A percentile compares a stretch with the other conserved stretches of the same genome.
Conservation (phyloP, 2,888 invertebrate genomes). For the Tiliacea citrago region DNA sequence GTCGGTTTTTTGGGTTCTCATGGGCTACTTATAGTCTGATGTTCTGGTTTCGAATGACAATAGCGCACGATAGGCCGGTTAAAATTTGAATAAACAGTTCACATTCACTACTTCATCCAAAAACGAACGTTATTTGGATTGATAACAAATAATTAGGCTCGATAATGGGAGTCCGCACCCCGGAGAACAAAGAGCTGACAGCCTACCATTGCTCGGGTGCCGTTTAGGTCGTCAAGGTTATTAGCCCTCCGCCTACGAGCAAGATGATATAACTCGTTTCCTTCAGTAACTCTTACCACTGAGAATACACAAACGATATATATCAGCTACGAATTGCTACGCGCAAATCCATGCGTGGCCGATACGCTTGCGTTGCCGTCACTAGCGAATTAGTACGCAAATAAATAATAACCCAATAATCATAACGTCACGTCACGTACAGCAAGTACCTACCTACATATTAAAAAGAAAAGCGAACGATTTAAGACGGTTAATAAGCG, state of each 20-base stretch:
- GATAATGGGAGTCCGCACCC: conserved; percentile 10
- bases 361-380: conserved; percentile 47
- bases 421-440: conserved; percentile 44
- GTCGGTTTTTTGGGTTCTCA: conserved; percentile 44
- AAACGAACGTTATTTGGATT: conserved; percentile 28
- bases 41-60: conserved; percentile 44
- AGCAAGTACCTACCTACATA: conserved; percentile 3
- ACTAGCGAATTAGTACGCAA: conserved; percentile 49
- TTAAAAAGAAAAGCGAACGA: conserved; percentile 25
- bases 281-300: conserved; percentile 49
- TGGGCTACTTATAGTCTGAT: conserved; percentile 43
- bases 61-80: conserved; percentile 30
- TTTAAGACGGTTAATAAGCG: background rate
- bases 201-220: conserved; percentile 20
- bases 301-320: conserved; percentile 41
- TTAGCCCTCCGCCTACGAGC: conserved; percentile 55
- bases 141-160: conserved; percentile 9
- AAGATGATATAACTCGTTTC: conserved; percentile 60
- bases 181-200: conserved; percentile 48
- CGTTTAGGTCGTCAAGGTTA: conserved; percentile 57
- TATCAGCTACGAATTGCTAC: conserved; percentile 60
- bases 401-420: conserved; percentile 50
- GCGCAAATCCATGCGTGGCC: conserved; percentile 58
- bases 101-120: conserved; percentile 40
- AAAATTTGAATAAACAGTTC: conserved; percentile 36